Evolutionary conservation across 2,797 vertebrate species (phyloP).

Genomic region (Bradypodion pumilum): DNA sequence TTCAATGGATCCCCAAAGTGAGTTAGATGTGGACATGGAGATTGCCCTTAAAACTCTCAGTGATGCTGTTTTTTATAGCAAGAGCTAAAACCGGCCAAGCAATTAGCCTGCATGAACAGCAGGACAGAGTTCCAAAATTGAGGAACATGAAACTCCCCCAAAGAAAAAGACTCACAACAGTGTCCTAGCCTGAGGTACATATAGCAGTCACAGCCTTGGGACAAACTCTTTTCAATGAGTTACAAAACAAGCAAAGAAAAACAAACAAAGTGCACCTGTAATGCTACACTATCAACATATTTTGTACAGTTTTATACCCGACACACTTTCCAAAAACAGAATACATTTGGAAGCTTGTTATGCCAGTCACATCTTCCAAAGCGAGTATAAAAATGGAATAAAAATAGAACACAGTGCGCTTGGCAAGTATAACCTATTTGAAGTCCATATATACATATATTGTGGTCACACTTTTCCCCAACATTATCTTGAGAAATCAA

Average conservation of each 20-base stretch:
- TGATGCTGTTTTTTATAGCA: slow-evolving; percentile 25
- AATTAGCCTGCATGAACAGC: neutral
- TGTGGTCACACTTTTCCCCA: neutral
- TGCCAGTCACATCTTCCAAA: neutral
- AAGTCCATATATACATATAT: neutral
- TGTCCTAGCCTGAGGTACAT: neutral
- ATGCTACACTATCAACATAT: neutral
- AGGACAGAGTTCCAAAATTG: neutral
- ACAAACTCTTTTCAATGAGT: neutral
- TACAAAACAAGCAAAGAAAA: no score
- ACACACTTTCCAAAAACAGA: neutral
- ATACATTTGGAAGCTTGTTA: neutral
- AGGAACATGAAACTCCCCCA: neutral
- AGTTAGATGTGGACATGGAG: slow-evolving; percentile 46
- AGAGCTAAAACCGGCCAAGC: neutral
- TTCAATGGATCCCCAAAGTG: slow-evolving; percentile 47
- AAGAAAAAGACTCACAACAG: neutral
- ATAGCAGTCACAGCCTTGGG: neutral
- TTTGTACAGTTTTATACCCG: neutral
- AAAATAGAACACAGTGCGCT: neutral
- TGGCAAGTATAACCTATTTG: neutral
- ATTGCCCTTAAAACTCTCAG: slow-evolving; percentile 14
- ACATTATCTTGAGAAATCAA: neutral
- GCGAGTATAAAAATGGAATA: neutral
- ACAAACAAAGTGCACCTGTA: neutral